Evolutionary conservation across 2,797 vertebrate species (phyloP), one percentile per base, ranked within the genome.

Genomic region (Coendou prehensilis): DNA sequence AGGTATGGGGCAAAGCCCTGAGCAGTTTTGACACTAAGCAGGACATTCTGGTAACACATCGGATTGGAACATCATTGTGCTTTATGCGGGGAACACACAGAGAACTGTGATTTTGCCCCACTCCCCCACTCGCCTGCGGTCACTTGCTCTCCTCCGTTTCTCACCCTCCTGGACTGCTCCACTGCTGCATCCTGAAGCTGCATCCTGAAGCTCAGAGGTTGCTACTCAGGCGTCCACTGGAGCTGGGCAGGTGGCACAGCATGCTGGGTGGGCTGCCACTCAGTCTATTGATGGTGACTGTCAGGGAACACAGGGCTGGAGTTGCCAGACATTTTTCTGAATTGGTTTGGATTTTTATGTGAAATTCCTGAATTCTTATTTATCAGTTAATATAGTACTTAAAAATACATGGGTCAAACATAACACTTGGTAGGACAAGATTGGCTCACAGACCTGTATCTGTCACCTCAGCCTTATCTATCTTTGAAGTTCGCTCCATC

Each of bases 31-130:
- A 67, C 41, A 20, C 85, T 73, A 87, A 63, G 69, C n/a, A 63
- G 73, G 71, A 41, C 50, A 69, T 61, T 89, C 10, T 87, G 20
- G 8, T 52, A 17, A 57, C 37, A 14, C 9, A 23, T 71, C 9
- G 28, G n/a, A 63, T 69, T n/a, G 45, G 37, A 45, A 67, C 81
- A 14, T 22, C 64, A 5, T 1, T 14, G n/a, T 15, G 61, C 57
- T 54, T 67, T n/a, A 10, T 11, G n/a, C 23, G 17, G 2, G 1
- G 28, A 18, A 23, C 1, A 9, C 18, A 5, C 5, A 33, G 6
- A 45, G 89, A 89, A n/a, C 2, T 6, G n/a, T 28, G 76, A 47
- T 18, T 52, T 20, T 23, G 50, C 20, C 59, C 61, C 50, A 8
- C 52, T 30, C 23, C 6, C 45, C 0, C 1, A 14, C 11, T 22